Evolutionary conservation across 2,113 vertebrate species (phyloP), one percentile per base, ranked within the genome.

Genomic region (Notarius quadriscutis): DNA sequence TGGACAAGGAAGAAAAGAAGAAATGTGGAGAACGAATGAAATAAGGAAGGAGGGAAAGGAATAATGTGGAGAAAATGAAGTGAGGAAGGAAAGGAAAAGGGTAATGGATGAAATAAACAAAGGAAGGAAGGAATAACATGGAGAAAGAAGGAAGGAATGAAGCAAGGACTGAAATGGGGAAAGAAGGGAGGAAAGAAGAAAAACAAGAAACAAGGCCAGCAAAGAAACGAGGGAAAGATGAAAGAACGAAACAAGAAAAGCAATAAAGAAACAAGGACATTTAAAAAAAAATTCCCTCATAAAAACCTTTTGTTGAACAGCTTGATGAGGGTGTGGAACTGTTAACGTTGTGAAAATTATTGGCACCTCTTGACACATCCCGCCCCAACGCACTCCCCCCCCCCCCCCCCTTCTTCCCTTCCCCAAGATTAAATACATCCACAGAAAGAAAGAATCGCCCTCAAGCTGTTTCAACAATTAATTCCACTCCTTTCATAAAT

Each of bases 401-500:
- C 30, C 30, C 30, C 30, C 1, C 30, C 2, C 2, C 2, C 34
- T 41, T 41, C 41, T 41, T 41, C 41, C 41, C 41, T 41, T 41
- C 41, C 41, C 41, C 17, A 48, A 14, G 11, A 62, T 57, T 34
- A 80, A 58, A 80, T 18, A 60, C 55, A 11, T 81, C 27, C 27
- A 34, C 55, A 58, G 11, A 58, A 7, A 58, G 53, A 60, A 81
- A 81, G 18, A 20, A 58, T 60, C 55, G 41, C 30, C 17, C 57
- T 62, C 79, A 15, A 18, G 41, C 18, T 1, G 27, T 27, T 78
- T 81, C 22, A 88, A 85, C 53, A 85, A 86, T 65, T 41, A 22
- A 83, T 74, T 48, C 27, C 57, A 27, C 84, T 72, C 69, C 58
- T 53, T 87, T 75, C 71, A 84, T 63, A 9, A 48, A 83, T 22